A percentile compares a stretch with the other conserved stretches of the same genome.
Evolutionary conservation across 2,888 invertebrate genomes (phyloP).

Genomic region (Pseudococcus longispinus): DNA sequence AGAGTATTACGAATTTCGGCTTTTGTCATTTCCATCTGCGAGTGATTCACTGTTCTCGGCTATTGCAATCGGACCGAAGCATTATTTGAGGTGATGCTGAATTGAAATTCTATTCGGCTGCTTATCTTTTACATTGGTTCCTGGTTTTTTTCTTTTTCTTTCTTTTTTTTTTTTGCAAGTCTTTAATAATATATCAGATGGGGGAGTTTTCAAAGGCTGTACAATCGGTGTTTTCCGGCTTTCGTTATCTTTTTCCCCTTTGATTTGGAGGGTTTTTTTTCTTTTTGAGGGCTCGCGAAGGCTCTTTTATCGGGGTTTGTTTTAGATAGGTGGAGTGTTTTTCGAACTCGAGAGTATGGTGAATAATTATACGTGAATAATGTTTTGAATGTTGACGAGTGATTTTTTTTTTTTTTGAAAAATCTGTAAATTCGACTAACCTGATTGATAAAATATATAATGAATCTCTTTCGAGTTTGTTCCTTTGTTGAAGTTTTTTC

Average conservation of each 20-base stretch:
- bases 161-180: neutral
- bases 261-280: neutral
- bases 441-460: no score
- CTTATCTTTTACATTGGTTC: neutral
- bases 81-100: neutral
- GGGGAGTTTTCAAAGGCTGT: neutral
- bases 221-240: neutral
- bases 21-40: neutral
- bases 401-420: no score
- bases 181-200: neutral
- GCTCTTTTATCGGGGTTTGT: no score
- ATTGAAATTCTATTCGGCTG: slow-evolving; percentile 3
- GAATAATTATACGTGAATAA: no score
- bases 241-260: neutral
- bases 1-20: neutral
- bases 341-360: no score
- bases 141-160: neutral
- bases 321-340: no score
- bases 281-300: neutral
- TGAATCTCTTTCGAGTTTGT: no score
- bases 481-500: no score
- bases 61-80: neutral
- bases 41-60: neutral
- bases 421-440: no score
- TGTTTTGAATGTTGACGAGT: no score